Evolutionary conservation across 2,113 vertebrate genomes (phyloP).

Genomic region (Brachypteracias leptosomus): DNA sequence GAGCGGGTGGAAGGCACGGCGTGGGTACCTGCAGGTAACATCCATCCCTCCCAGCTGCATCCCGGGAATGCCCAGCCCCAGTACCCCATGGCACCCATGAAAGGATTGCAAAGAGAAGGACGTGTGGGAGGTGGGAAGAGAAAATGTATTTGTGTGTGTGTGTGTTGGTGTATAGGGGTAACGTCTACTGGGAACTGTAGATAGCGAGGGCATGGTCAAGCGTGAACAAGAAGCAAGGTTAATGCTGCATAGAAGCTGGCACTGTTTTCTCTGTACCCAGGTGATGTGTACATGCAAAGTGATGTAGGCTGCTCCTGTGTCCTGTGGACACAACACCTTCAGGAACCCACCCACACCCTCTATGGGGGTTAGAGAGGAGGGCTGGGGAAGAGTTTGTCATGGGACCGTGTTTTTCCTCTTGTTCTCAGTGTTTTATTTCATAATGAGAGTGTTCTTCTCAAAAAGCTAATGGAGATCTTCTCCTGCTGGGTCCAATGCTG

Average conservation of each 20-base stretch:
- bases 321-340: rapidly evolving
- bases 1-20: neutral
- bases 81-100: neutral
- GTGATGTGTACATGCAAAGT: rapidly evolving
- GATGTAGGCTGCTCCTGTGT: rapidly evolving
- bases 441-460: neutral
- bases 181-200: neutral
- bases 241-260: neutral
- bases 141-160: neutral
- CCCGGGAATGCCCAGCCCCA: neutral
- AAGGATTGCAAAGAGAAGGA: neutral
- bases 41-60: neutral
- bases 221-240: neutral
- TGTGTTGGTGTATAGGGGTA: rapidly evolving
- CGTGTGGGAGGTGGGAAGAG: neutral
- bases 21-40: neutral
- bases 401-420: neutral
- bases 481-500: neutral
- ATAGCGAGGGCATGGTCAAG: neutral
- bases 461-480: neutral
- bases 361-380: rapidly evolving
- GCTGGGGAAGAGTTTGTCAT: neutral
- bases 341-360: neutral
- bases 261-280: rapidly evolving
- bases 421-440: neutral